phyloP scores from a whole-genome alignment of 2,888 invertebrate species.

The Mythimna pallens region DNA sequence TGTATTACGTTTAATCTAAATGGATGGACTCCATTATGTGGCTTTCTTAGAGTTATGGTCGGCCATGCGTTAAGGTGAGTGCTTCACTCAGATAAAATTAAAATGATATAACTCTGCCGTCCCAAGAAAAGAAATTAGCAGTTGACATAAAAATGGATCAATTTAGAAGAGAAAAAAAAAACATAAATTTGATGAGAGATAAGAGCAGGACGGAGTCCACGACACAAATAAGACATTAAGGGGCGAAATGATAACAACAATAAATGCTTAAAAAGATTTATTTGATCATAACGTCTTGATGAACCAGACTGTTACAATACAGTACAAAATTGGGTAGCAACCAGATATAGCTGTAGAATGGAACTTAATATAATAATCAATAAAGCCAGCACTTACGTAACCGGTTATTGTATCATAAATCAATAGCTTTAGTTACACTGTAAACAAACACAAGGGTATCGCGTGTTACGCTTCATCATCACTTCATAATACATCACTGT shows the following conservation, averaged over 20 bases:
- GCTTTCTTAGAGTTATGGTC: slow-evolving; percentile 60
- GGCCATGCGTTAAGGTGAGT: slow-evolving; percentile 53
- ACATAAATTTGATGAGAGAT: slow-evolving; percentile 47
- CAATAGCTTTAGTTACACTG: slow-evolving; percentile 66
- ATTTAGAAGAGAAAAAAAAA: slow-evolving; percentile 9
- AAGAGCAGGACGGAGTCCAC: slow-evolving; percentile 28
- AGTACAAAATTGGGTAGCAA: slow-evolving; percentile 29
- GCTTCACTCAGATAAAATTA: slow-evolving; percentile 44
- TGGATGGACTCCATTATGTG: slow-evolving; percentile 63
- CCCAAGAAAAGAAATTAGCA: slow-evolving; percentile 13
- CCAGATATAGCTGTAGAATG: slow-evolving; percentile 31
- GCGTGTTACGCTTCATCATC: slow-evolving; percentile 66
- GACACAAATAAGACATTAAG: slow-evolving; percentile 45
- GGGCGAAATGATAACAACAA: slow-evolving; percentile 30
- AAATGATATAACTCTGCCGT: slow-evolving; percentile 16
- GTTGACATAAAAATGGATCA: slow-evolving; percentile 25
- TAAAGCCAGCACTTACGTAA: slow-evolving; percentile 64
- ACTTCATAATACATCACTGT: slow-evolving; percentile 65
- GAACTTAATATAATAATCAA: slow-evolving; percentile 65
- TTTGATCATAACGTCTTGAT: slow-evolving; percentile 30
- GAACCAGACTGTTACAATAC: neutral
- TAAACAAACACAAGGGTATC: slow-evolving; percentile 67
- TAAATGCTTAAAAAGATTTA: slow-evolving; percentile 53
- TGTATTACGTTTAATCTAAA: slow-evolving; percentile 69
- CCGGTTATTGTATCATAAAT: slow-evolving; percentile 65